Evolutionary conservation across 2,888 invertebrate species (phyloP).

Genomic region (Drosophila silvestris): DNA sequence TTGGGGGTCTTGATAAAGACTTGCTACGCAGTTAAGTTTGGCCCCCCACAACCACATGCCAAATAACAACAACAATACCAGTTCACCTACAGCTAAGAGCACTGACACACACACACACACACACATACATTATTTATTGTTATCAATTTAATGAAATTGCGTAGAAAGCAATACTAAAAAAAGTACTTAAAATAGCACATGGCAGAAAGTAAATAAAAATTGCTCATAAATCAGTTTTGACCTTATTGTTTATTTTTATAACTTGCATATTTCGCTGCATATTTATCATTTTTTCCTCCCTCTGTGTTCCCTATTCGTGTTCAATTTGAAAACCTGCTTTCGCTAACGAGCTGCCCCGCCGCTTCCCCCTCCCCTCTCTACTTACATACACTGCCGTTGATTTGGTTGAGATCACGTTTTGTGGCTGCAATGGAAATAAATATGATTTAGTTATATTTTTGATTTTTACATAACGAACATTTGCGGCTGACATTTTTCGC

Average conservation of each 20-base stretch:
- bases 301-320: slow-evolving; percentile 4
- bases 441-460: slow-evolving; percentile 7
- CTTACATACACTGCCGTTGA: background rate
- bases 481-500: slow-evolving; percentile 62
- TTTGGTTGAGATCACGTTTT: slow-evolving; percentile 47
- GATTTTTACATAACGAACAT: slow-evolving; percentile 60
- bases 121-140: slow-evolving; percentile 28
- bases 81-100: slow-evolving; percentile 3
- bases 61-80: slow-evolving; percentile 34
- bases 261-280: slow-evolving; percentile 9
- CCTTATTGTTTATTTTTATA: slow-evolving; percentile 29
- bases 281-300: slow-evolving; percentile 5
- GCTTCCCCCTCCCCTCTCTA: background rate
- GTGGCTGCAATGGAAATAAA: slow-evolving; percentile 19
- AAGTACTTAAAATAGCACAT: slow-evolving; percentile 58
- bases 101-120: background rate
- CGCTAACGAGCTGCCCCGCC: slow-evolving; percentile 15
- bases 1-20: slow-evolving; percentile 15
- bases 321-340: slow-evolving; percentile 38
- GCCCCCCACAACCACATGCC: slow-evolving; percentile 1
- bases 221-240: slow-evolving; percentile 56
- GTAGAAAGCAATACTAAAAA: slow-evolving; percentile 38
- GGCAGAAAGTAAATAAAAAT: slow-evolving; percentile 41
- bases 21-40: slow-evolving; percentile 30
- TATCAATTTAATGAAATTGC: slow-evolving; percentile 38